These are phyloP conservation scores for Oryzias sinensis DNA, from an alignment of 2,797 vertebrate species.

Conservation along the genomic window DNA sequence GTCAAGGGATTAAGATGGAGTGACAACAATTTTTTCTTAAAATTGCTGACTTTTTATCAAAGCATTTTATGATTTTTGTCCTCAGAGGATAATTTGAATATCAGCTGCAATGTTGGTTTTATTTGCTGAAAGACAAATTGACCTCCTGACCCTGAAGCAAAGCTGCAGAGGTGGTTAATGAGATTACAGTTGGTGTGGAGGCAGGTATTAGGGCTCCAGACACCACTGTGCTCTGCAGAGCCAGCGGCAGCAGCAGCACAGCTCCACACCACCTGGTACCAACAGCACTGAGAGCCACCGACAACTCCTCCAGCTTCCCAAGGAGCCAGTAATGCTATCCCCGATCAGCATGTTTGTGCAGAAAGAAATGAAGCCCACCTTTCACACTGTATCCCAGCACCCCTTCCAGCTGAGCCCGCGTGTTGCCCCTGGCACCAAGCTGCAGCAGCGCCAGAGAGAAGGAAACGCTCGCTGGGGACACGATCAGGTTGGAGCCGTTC, in stretches of 20 bases:
- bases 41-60: no score
- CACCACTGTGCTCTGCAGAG: slow-evolving; percentile 66
- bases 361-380: slow-evolving; percentile 66
- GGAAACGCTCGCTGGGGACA: slow-evolving; percentile 83
- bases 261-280: slow-evolving; percentile 71
- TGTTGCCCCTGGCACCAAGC: slow-evolving; percentile 85
- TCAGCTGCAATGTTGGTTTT: slow-evolving; percentile 26
- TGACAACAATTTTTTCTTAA: no score
- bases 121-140: slow-evolving; percentile 40
- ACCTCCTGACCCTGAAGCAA: slow-evolving; percentile 52
- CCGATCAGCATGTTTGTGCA: neutral
- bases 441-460: slow-evolving; percentile 86
- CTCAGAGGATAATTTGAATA: slow-evolving; percentile 3
- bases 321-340: slow-evolving; percentile 15
- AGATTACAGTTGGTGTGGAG: slow-evolving; percentile 68
- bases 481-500: slow-evolving; percentile 81
- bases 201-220: slow-evolving; percentile 76
- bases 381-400: slow-evolving; percentile 82
- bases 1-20: no score
- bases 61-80: neutral
- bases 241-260: slow-evolving; percentile 46
- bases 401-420: slow-evolving; percentile 78
- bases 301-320: slow-evolving; percentile 17
- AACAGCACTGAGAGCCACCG: slow-evolving; percentile 49
- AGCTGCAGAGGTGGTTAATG: slow-evolving; percentile 59